Evolutionary conservation across 2,113 vertebrate species (phyloP).

Genomic region (Elephantulus edwardii): DNA sequence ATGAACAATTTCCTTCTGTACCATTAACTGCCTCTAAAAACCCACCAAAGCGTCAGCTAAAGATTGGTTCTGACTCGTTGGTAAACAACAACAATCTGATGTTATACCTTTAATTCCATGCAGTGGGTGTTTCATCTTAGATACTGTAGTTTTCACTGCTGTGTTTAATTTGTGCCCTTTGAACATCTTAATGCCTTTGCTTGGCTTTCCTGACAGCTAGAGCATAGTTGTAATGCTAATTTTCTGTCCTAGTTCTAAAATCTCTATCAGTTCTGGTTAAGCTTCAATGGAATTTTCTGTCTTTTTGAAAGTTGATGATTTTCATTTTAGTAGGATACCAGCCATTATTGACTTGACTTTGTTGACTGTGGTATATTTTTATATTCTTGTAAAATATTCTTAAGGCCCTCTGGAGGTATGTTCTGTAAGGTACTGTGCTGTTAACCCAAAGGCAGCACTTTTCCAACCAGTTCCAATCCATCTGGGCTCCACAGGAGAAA

Average conservation of each 20-base stretch:
- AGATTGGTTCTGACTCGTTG: too few species aligned
- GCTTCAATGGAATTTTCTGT: conserved; percentile 12
- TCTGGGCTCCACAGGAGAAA: too few species aligned
- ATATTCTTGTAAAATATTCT: neutral
- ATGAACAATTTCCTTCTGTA: too few species aligned
- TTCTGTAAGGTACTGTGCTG: too few species aligned
- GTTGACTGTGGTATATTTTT: neutral
- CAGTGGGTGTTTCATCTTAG: neutral
- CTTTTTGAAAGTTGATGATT: neutral
- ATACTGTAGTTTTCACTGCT: neutral
- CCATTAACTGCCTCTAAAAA: too few species aligned
- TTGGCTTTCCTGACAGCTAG: conserved; percentile 12
- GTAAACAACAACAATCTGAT: too few species aligned
- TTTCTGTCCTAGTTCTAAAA: neutral
- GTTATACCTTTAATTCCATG: neutral
- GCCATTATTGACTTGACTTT: neutral
- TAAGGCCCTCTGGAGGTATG: too few species aligned
- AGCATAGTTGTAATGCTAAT: conserved; percentile 6
- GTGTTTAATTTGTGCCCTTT: neutral
- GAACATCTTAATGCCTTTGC: neutral
- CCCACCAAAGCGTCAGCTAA: too few species aligned
- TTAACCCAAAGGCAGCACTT: too few species aligned
- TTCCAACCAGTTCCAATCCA: too few species aligned
- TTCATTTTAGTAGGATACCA: conserved; percentile 17
- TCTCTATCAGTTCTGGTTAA: neutral